These are phyloP conservation scores for Bubo blakistoni DNA, from an alignment of 2,113 vertebrate species.

Conservation along the genomic window DNA sequence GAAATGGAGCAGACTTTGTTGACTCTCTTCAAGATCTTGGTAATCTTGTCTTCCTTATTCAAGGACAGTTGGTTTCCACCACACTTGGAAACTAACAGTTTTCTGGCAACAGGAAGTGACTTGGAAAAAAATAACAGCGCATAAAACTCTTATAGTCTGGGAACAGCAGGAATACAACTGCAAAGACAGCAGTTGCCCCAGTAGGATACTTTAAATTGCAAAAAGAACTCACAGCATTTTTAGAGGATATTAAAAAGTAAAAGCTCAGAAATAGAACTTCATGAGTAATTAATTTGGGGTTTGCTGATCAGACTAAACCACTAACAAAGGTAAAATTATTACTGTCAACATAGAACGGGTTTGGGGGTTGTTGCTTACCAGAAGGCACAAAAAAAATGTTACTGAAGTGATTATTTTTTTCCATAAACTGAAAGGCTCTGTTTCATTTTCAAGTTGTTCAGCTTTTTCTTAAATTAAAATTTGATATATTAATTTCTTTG, in stretches of 20 bases:
- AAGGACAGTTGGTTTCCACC: neutral
- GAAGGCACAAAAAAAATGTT: neutral
- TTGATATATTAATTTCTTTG: constrained; percentile 39
- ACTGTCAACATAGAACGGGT: neutral
- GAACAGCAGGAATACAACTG: neutral
- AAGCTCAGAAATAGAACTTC: neutral
- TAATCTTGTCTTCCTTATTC: neutral
- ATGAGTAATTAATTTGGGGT: neutral
- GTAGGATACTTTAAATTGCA: neutral
- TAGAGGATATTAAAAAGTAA: neutral
- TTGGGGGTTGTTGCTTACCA: neutral
- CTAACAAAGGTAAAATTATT: neutral
- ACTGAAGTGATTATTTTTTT: neutral
- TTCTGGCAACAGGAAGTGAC: neutral
- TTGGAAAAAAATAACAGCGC: neutral
- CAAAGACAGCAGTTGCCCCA: neutral
- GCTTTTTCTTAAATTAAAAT: constrained; percentile 43
- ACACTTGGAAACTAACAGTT: neutral
- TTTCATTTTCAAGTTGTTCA: constrained; percentile 7
- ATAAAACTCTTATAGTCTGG: rapidly evolving
- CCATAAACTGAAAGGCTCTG: neutral
- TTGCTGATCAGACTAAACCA: neutral
- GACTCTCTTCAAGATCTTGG: neutral
- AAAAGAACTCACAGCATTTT: neutral
- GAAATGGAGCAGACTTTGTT: neutral